phyloP scores from a whole-genome alignment of 2,113 vertebrate genomes.

The Vidua macroura region DNA sequence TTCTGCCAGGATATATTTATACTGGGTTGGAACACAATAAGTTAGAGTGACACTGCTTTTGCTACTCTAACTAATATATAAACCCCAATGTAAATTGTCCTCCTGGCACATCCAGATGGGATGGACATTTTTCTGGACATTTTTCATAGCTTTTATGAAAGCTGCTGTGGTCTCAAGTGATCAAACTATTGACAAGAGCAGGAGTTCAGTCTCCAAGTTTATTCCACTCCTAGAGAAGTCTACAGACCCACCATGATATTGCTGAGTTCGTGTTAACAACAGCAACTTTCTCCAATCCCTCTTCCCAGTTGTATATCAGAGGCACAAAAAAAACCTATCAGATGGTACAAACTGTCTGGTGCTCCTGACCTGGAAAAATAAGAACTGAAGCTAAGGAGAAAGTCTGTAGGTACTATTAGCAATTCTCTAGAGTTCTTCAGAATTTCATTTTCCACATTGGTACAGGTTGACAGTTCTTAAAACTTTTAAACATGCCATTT shows the following conservation, averaged over 20 bases:
- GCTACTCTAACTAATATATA: neutral
- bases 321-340: neutral
- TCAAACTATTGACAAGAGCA: neutral
- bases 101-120: neutral
- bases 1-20: neutral
- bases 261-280: neutral
- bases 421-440: neutral
- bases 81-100: neutral
- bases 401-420: neutral
- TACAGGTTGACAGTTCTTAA: neutral
- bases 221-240: neutral
- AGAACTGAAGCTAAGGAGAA: neutral
- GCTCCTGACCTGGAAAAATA: neutral
- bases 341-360: neutral
- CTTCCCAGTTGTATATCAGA: neutral
- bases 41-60: neutral
- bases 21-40: neutral
- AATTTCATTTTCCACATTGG: neutral
- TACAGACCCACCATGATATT: neutral
- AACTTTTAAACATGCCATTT: neutral
- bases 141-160: neutral
- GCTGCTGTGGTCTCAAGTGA: neutral
- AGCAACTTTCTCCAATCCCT: neutral
- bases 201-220: neutral
- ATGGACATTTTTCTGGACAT: neutral